Evolutionary conservation across 2,113 vertebrate genomes (phyloP), one percentile per base, ranked within the genome.

Genomic region (Apistogramma diplotaenia): DNA sequence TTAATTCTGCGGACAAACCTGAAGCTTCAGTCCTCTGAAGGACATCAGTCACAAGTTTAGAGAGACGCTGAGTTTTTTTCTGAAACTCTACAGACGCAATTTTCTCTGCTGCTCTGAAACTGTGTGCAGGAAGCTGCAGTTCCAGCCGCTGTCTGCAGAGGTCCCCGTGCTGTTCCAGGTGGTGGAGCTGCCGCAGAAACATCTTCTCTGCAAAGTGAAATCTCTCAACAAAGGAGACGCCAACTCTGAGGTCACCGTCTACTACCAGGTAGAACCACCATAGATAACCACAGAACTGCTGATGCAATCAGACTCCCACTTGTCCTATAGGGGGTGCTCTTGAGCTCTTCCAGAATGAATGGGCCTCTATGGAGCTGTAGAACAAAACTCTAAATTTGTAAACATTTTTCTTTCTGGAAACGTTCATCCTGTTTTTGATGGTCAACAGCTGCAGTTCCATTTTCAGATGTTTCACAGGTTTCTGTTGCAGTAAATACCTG

Each of bases 211-310:
- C 58, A 99, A 98, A 94, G 96, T 99, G 85, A 97, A 96, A 80
- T 96, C 97, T 7, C 96, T 99, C 29, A 98, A 98, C 95, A 97
- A 95, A 92, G 96, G 95, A 0, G 97, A 99, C 37, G 95, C 97
- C 86, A 99, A 99, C 95, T 99, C 98, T 0, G 97, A 99, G 91
- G 97, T 99, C 92, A 99, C 97, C 0, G 96, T 99, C 7, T 99
- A 99, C 85, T 98, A 96, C 91, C 98, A 99, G 97, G 98, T 99
- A 81, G 53, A 65, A 23, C 0, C 8, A 21, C 10, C 13, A 25
- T 10, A 70, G 8, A 43, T 5, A 15, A 49, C 62, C 62, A 46
- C 37, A 67, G 8, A 1, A 27, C 61, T 46, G 23, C 62, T 49
- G 0, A 51, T 51, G 33, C 33, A 33, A 8, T 33, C 33, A 33